Evolutionary conservation across 2,888 invertebrate genomes (phyloP).

Genomic region (Sturmia bella): DNA sequence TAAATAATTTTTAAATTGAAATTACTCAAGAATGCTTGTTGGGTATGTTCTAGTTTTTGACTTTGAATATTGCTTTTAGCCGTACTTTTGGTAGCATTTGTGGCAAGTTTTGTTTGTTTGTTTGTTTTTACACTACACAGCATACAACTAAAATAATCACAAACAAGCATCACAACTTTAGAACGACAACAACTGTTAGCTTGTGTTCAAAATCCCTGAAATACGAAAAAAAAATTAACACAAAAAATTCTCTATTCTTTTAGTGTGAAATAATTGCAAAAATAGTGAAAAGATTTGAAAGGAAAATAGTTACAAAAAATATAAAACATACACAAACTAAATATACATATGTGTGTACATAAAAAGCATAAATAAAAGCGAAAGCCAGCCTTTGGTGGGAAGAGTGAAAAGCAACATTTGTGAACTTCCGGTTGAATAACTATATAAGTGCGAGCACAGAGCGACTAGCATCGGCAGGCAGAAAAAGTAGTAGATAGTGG

Average conservation of each 20-base stretch:
- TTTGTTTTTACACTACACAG: constrained; percentile 16
- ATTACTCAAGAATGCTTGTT: no score
- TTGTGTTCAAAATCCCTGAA: constrained; percentile 52
- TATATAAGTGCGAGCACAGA: constrained; percentile 67
- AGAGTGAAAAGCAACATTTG: constrained; percentile 67
- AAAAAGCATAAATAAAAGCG: constrained; percentile 33
- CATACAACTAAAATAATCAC: constrained; percentile 35
- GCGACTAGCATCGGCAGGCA: constrained; percentile 17
- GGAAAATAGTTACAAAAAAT: constrained; percentile 45
- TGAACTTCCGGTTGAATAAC: constrained; percentile 80
- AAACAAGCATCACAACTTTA: constrained; percentile 37
- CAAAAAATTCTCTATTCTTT: constrained; percentile 50
- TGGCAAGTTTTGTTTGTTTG: constrained; percentile 32
- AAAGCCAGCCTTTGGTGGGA: constrained; percentile 40
- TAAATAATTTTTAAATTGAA: no score
- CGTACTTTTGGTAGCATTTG: constrained; percentile 58
- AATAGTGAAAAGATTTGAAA: constrained; percentile 59
- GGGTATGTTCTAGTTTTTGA: constrained; percentile 21
- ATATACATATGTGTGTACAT: constrained; percentile 12
- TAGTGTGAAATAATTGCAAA: constrained; percentile 63
- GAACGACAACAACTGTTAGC: constrained; percentile 54
- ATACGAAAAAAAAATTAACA: constrained; percentile 16
- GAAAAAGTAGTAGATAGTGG: constrained; percentile 14
- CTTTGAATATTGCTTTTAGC: constrained; percentile 45
- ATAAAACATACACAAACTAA: constrained; percentile 33